Base-by-base conservation (phyloP, 2,113 vertebrate species). In the Balaenoptera acutorostrata region DNA sequence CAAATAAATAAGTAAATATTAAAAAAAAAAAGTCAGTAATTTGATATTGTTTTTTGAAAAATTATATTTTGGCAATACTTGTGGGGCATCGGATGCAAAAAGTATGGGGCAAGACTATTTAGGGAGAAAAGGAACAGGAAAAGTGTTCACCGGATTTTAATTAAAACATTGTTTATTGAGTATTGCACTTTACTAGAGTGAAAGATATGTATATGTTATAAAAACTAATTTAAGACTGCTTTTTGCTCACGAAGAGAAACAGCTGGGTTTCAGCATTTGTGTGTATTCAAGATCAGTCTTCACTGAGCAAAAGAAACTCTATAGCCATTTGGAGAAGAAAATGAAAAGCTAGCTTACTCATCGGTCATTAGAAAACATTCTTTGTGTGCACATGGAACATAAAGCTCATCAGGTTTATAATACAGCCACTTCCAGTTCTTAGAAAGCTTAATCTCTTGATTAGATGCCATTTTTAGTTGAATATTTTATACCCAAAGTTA, bases 211-310 rank as follows among this genome's bases (percentile, higher is more conserved):
- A 59, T 90, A 46, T 93, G 61, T 88, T 89, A 82, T 57, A 88
- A 89, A 97, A 96, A 96, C 64, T 88, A 97, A 94, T 92, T 92
- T 92, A 86, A 89, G 82, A 72, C 20, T 68, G 68, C 92, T 78
- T 95, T 95, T 93, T 92, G 21, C 52, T 96, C n/a, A 49, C 49
- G 93, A 81, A 97, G 61, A 95, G 89, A 95, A 96, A 89, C 83
- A 96, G 82, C 94, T 97, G 96, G 87, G n/a, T 91, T 96, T 97
- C 96, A 72, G 93, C 75, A 93, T 93, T 89, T 95, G 78, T 36
- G 44, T 18, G 36, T 91, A 96, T 96, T 97, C 61, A 92, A 85
- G 82, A 88, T 86, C 71, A 77, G 46, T 93, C 15, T 89, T 97
- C 78, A 49, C 39, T 36, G 21, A 96, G 64, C 91, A 77, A 96